Percentiles rank a stretch among this genome's conserved stretches.
Evolutionary conservation across 2,797 vertebrate species (phyloP).

Genomic region (Ibycter americanus): DNA sequence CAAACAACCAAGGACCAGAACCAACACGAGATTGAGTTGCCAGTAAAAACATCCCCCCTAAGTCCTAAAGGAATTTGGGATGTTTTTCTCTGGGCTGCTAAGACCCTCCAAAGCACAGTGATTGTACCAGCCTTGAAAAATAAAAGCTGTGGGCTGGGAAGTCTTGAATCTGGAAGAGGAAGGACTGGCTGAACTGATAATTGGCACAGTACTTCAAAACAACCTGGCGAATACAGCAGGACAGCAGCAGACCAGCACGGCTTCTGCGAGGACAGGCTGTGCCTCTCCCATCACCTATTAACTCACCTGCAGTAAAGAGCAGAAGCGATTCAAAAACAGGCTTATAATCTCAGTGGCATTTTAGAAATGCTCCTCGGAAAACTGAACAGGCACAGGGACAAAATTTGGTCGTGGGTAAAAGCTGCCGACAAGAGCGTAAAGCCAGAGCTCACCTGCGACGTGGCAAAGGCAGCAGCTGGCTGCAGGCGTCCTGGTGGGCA

Average conservation of each 20-base stretch:
- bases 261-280: not conserved
- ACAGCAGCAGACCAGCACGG: not conserved
- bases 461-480: not conserved
- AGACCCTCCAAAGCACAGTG: not conserved
- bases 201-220: rapidly evolving
- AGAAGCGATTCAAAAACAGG: not conserved
- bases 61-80: not conserved
- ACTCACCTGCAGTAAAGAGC: not conserved
- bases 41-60: not conserved
- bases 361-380: not conserved
- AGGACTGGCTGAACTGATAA: not conserved
- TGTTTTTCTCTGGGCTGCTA: not conserved
- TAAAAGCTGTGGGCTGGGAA: not conserved
- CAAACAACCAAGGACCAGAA: not conserved
- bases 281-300: not conserved
- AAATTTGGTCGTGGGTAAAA: not conserved
- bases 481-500: not conserved
- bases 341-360: not conserved
- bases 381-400: rapidly evolving
- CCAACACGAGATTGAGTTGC: not conserved
- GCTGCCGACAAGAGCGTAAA: not conserved
- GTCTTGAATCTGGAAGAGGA: not conserved
- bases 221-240: not conserved
- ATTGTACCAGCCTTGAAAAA: not conserved
- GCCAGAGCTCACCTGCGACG: not conserved